Conservation (phyloP, 2,797 vertebrate species). For the Pteronotus mesoamericanus region DNA sequence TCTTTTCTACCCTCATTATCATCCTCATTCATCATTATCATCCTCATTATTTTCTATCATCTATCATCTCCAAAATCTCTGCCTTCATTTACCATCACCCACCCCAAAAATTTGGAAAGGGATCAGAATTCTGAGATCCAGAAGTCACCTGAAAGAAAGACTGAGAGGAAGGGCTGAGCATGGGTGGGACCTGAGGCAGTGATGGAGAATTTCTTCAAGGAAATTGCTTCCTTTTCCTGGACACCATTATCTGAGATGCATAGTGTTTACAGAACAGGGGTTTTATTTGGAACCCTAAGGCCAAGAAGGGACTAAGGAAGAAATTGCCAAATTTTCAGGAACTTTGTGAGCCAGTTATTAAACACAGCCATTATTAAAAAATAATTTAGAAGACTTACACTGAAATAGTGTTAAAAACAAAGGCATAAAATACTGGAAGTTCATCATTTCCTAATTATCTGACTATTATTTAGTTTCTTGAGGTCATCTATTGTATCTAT, state of each 20-base stretch:
- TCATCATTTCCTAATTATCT: not conserved
- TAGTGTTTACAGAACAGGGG: not conserved
- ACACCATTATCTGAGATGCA: not conserved
- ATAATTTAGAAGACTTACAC: not conserved
- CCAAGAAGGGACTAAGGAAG: not conserved
- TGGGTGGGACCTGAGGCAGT: not conserved
- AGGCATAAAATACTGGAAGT: not conserved
- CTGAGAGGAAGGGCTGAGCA: not conserved
- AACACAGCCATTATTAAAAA: not conserved
- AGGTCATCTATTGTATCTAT: not conserved
- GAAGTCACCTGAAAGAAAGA: not conserved
- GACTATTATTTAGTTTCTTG: not conserved
- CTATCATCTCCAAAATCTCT: not conserved
- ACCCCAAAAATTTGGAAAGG: not conserved
- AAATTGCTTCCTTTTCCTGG: not conserved
- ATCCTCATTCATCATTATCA: not conserved
- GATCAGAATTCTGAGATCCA: not conserved
- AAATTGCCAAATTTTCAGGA: not conserved
- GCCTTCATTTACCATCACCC: not conserved
- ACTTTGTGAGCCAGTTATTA: constrained; percentile 7
- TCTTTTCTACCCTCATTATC: not conserved
- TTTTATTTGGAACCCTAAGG: not conserved
- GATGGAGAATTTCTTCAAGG: not conserved
- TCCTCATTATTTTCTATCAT: not conserved
- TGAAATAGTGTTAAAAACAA: constrained; percentile 10